A percentile compares a stretch with the other conserved stretches of the same genome.
These are phyloP conservation scores for Heliconius hewitsoni DNA, from an alignment of 1,140 invertebrate genomes.

Conservation along the genomic window DNA sequence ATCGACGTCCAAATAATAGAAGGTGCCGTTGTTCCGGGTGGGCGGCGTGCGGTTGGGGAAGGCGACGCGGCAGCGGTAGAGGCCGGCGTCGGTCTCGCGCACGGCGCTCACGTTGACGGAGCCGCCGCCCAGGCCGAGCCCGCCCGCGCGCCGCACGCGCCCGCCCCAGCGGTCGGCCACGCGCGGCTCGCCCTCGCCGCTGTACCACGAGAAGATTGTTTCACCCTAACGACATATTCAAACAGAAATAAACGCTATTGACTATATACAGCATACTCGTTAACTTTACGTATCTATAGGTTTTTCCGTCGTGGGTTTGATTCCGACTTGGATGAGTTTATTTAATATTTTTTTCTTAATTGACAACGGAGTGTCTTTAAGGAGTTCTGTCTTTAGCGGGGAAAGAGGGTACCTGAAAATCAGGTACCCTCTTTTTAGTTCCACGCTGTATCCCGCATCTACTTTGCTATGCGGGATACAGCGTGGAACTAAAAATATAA, in stretches of 20 bases:
- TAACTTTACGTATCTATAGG: too few species aligned
- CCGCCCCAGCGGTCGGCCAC: conserved; percentile 87
- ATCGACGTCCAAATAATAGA: conserved; percentile 92
- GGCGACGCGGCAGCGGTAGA: conserved; percentile 94
- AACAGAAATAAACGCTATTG: not conserved
- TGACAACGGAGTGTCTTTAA: too few species aligned
- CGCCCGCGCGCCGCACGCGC: conserved; percentile 85
- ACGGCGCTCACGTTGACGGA: conserved; percentile 95
- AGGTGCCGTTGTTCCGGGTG: conserved; percentile 92
- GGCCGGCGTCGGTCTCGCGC: conserved; percentile 92
- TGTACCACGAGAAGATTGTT: conserved; percentile 90
- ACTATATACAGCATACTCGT: too few species aligned
- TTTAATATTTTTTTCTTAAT: too few species aligned
- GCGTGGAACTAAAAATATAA: too few species aligned
- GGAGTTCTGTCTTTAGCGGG: too few species aligned
- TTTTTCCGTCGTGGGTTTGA: too few species aligned
- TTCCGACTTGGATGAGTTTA: too few species aligned
- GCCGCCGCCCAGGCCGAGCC: conserved; percentile 85
- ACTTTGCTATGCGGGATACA: too few species aligned
- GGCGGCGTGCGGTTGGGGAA: conserved; percentile 93
- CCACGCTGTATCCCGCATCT: too few species aligned
- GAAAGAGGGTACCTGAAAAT: too few species aligned
- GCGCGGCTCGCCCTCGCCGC: conserved; percentile 83
- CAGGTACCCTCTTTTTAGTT: too few species aligned
- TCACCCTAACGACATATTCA: conserved; percentile 82